Base-by-base conservation (phyloP, 2,113 vertebrate genomes). In the Aplodontia rufa region DNA sequence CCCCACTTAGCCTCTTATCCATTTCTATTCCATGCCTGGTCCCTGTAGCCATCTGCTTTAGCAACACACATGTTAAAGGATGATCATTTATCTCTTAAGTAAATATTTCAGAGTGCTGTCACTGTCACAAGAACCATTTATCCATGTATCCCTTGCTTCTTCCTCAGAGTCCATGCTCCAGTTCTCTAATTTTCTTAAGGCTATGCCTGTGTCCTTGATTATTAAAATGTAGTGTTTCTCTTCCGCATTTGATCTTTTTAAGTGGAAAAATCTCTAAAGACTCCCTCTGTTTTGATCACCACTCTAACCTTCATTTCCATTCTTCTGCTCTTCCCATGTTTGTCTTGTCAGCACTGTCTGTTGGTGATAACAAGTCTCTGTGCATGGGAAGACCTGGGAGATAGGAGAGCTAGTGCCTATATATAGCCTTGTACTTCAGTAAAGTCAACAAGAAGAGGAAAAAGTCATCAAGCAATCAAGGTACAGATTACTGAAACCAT, bases 381-480 rank as follows among this genome's bases (percentile, higher is more conserved):
- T 88, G 58, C 84, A 74, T 12, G 87, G 85, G 92, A 88, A 90
- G 62, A 60, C 60, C n/a, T n/a, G 12, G 22, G 30, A 81, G 93
- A 96, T 88, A 97, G 8, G 84, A 81, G n/a, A 53, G 40, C n/a
- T 6, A 19, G 45, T 22, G 49, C 28, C 90, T 97, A 95, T 92
- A 93, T 97, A 96, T 96, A 98, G 93, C 75, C 51, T 83, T 69
- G 76, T 87, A 66, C 71, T 91, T 58, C 40, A 95, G 81, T 78
- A 22, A 91, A 92, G 91, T 97, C 85, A 95, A 66, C 68, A 62
- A 92, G 91, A 92, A 96, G 64, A 88, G 93, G 87, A 95, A 81
- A 87, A 85, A 95, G 83, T 32, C 83, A 81, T 87, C 22, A 22
- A 85, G 64, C 55, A 79, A 79, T 96, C 72, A 93, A 95, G 58